Evolutionary conservation across 2,888 invertebrate genomes (phyloP), one percentile per base, ranked within the genome.

Genomic region (Leucophora obtusa): DNA sequence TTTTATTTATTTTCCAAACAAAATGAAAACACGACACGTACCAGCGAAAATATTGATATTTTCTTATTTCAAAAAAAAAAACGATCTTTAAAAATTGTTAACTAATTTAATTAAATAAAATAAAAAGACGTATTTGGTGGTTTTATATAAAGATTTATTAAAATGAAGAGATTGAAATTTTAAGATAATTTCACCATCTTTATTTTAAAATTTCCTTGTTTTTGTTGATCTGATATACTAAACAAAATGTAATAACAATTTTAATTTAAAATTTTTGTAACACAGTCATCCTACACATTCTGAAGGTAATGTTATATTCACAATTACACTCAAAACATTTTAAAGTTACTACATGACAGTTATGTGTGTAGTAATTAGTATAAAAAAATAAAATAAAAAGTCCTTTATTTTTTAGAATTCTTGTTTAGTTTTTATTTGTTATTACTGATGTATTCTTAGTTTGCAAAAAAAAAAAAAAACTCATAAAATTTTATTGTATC

Each of bases 51-150:
- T 47, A 47, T 47, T 47, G 43, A 47, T 47, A 47, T 47, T 47
- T 47, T 47, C n/a, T 47, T 14, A 38, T 38, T 38, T 38, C 11
- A 38, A 38, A 10, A 14, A 28, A 28, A 28, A 28, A 28, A 28
- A 38, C 38, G 11, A 38, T 11, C 38, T 38, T 10, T 38, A 11
- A 38, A 38, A 38, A 47, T 47, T 47, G 43, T 7, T 2, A 43
- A 43, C 43, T n/a, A 47, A 47, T 65, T 65, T 76, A 76, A 76
- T 59, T 70, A 53, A 68, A 68, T 59, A 24, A 21, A n/a, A 47
- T 38, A 50, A 38, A 58, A 56, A n/a, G 38, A 70, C 70, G 76
- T 76, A 62, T 70, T 56, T 69, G 63, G 65, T n/a, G 59, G 51
- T 43, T 59, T 53, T 33, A n/a, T 9, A 0, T 14, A 2, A 35